Conservation (phyloP, 2,113 vertebrate genomes). For the Myiozetetes cayanensis region DNA sequence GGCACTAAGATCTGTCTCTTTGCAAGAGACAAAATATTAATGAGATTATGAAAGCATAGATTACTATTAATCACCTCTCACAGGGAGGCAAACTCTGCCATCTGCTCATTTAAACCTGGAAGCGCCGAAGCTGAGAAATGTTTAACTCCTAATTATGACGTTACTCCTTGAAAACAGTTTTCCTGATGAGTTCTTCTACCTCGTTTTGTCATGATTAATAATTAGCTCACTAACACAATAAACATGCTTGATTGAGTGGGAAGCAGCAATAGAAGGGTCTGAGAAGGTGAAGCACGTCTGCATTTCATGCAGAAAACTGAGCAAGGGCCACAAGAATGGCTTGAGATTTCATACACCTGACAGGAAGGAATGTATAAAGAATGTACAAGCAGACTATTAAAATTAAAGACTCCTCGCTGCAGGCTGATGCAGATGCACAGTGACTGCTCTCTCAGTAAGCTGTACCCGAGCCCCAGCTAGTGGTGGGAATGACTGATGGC, state of each 20-base stretch:
- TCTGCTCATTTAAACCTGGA: neutral
- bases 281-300: neutral
- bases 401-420: neutral
- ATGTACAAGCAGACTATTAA: neutral
- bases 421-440: neutral
- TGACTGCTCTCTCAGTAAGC: neutral
- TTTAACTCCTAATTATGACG: neutral
- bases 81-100: neutral
- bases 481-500: slow-evolving; percentile 47
- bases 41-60: neutral
- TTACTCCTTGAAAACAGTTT: neutral
- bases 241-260: neutral
- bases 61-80: neutral
- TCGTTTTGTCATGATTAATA: slow-evolving; percentile 9
- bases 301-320: neutral
- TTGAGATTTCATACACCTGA: neutral
- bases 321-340: neutral
- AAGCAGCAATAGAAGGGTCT: neutral
- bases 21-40: neutral
- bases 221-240: neutral
- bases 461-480: slow-evolving; percentile 73
- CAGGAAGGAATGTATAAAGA: neutral
- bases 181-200: neutral
- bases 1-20: neutral
- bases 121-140: neutral